Base-by-base conservation (phyloP, 2,797 vertebrate genomes). In the Cichlasoma orientale region DNA sequence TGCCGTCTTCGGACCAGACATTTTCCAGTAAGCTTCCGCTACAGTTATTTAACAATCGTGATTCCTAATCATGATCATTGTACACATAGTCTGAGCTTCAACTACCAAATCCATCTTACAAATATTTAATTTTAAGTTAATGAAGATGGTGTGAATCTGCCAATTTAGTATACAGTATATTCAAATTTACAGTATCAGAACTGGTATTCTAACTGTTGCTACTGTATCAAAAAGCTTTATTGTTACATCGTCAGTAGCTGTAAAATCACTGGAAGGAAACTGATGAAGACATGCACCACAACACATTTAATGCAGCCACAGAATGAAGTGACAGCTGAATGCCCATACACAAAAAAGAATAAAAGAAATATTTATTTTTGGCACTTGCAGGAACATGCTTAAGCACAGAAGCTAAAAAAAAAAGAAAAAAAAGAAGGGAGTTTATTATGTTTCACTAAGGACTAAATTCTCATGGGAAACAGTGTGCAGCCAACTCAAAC, bases 1-100 rank as follows among this genome's bases (percentile, higher is more conserved):
- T 81, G 97, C 98, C 27, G 98, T 99, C 92, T 99, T 99, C 75
- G 98, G 97, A 82, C 98, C 98, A 2, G 97, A 99, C 95, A 96
- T 99, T 93, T 99, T 99, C 91, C 98, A 98, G 98, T 99, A 96
- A 97, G 98, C 82, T n/a, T 4, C 50, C 13, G 44, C 6, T 18
- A 3, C 8, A 56, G n/a, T 10, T 9, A 2, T 75, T 4, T 33
- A 18, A 50, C 4, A 7, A 11, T 41, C 11, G 3, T 1, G 0
- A 54, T 47, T 31, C 1, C 6, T n/a, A 3, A 27, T 38, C 31
- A 55, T 5, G 18, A 68, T 68, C 25, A 0, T 50, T 68, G 61
- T 29, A 0, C 41, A 29, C 23, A 16, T 47, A 18, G 14, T 47
- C 12, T 13, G 4, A 19, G 38, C 47, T 8, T 19, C 7, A 18